Base-by-base conservation (phyloP, 2,888 invertebrate species). In the Philonicus albiceps region DNA sequence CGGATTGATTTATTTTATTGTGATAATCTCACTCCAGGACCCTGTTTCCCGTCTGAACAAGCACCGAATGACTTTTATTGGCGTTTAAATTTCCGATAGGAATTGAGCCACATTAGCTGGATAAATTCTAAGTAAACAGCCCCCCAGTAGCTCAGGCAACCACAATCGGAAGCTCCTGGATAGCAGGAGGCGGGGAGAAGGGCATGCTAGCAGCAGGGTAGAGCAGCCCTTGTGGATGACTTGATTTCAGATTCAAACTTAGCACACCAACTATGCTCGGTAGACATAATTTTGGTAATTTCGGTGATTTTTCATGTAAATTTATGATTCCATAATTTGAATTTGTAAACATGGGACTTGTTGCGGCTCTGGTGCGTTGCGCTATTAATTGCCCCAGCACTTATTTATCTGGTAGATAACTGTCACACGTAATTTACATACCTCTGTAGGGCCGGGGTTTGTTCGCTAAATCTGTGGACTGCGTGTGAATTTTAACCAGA, bases 321-420 rank as follows among this genome's bases (percentile, higher is more conserved):
- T 74, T 74, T 74, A 74, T 31, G 74, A 34, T 74, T 74, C 74
- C 74, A 74, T 74, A 74, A 74, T 74, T 74, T 74, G 74, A 74
- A 74, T 74, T 31, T 30, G 74, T 74, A 74, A 74, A 74, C 31
- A 74, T 34, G 73, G 74, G 34, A 74, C 74, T 74, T 74, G 74
- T 74, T 74, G 74, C 74, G 34, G 34, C 74, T 30, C 34, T 16
- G 27, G 34, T 74, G 31, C 74, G 34, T 74, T 34, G 2, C 16
- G 34, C 74, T 74, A 74, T 74, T 74, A 74, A 74, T 74, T 74
- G 74, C 34, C 74, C 34, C 16, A 73, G 74, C 74, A 37, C 74
- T 74, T 74, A 74, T 74, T 74, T 74, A 74, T 31, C 74, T 31
- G 74, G 74, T 74, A 74, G 74, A 74, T 74, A 74, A 74, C 74